Percentiles rank a stretch among this genome's conserved stretches.
Conservation (phyloP, 1,140 invertebrate genomes). For the Lepidostoma basale region DNA sequence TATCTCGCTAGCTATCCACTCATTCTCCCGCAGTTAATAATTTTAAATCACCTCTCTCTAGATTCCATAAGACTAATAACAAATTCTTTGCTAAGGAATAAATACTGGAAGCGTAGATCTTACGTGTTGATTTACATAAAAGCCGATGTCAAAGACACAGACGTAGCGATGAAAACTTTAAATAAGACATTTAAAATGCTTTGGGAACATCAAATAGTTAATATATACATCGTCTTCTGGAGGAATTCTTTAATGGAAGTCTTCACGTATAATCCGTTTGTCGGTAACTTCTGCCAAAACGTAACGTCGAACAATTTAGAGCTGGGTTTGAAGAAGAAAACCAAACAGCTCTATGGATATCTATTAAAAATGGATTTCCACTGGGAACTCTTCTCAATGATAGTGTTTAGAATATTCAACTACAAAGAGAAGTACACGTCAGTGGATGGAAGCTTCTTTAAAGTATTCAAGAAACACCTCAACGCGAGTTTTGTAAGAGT, state of each 20-base stretch:
- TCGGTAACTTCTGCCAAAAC: constrained; percentile 6
- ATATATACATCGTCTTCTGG: background rate
- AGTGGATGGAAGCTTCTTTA: background rate
- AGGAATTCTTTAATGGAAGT: background rate
- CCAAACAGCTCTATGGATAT: background rate
- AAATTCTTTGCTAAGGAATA: background rate
- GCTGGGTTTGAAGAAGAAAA: background rate
- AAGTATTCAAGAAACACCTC: background rate
- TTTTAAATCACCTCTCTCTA: background rate
- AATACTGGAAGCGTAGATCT: constrained; percentile 6
- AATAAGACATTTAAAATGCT: constrained; percentile 4
- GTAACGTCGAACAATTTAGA: background rate
- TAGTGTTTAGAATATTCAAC: background rate
- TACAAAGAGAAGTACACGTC: background rate
- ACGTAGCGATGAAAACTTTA: background rate
- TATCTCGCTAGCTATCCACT: background rate
- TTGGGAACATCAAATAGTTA: background rate
- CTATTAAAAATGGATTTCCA: background rate
- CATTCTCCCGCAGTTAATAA: background rate
- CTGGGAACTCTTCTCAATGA: background rate
- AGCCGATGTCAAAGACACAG: background rate
- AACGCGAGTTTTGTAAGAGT: background rate
- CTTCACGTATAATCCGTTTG: constrained; percentile 15
- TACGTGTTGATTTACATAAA: background rate
- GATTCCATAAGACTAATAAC: background rate